A percentile compares a stretch with the other conserved stretches of the same genome.
Evolutionary conservation across 2,888 invertebrate species (phyloP).

Genomic region (Melikaiella ostensackeni): DNA sequence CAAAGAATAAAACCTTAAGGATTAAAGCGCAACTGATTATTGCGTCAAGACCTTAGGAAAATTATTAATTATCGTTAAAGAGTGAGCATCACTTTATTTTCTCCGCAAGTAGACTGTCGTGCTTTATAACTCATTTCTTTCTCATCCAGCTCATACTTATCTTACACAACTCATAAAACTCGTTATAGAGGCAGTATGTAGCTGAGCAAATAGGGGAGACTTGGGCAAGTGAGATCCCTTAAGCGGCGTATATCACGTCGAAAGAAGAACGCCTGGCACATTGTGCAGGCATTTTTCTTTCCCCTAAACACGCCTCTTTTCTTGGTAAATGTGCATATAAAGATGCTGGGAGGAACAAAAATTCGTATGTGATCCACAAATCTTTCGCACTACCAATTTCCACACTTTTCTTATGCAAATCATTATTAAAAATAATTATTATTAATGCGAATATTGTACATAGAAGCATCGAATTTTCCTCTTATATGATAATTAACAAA

Average conservation of each 20-base stretch:
- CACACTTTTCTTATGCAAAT: neutral
- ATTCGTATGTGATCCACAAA: neutral
- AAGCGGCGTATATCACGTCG: slow-evolving; percentile 46
- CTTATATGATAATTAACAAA: no score
- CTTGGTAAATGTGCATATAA: slow-evolving; percentile 6
- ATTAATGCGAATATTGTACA: no score
- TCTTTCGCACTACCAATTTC: neutral
- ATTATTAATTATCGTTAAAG: neutral
- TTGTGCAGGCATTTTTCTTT: slow-evolving; percentile 46
- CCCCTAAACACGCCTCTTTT: slow-evolving; percentile 30
- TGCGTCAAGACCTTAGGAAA: neutral
- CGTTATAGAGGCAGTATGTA: slow-evolving; percentile 54
- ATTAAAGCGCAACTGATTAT: neutral
- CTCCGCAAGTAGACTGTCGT: slow-evolving; percentile 45
- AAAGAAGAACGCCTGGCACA: slow-evolving; percentile 25
- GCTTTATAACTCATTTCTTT: slow-evolving; percentile 54
- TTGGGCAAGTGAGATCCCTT: slow-evolving; percentile 48
- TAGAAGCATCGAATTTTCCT: no score
- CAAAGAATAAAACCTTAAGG: neutral
- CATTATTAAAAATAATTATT: no score
- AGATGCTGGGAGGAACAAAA: neutral
- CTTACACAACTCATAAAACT: slow-evolving; percentile 59
- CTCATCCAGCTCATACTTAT: slow-evolving; percentile 56
- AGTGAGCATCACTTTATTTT: neutral
- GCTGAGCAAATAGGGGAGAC: slow-evolving; percentile 51